Percentiles rank a stretch among this genome's conserved stretches.
Evolutionary conservation across 2,797 vertebrate species (phyloP).

Genomic region (Denticeps clupeoides): DNA sequence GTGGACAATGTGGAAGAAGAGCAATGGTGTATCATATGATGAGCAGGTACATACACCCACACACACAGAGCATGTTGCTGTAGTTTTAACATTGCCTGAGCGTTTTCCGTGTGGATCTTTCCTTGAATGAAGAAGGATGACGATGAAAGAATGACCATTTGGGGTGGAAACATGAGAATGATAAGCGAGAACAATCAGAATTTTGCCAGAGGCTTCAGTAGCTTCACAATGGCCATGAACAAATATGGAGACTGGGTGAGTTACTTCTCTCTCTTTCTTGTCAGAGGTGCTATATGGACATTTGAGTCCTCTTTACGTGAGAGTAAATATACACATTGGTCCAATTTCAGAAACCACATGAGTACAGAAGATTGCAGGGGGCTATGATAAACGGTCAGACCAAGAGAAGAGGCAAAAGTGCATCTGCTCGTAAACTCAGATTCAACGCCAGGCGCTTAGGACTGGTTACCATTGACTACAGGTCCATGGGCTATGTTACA

Average conservation of each 20-base stretch:
- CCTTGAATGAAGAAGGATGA: conserved; percentile 39
- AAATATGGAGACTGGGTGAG: conserved; percentile 64
- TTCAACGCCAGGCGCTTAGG: conserved; percentile 34
- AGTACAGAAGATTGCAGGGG: conserved; percentile 53
- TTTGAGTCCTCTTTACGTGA: neutral
- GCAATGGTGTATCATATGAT: conserved; percentile 44
- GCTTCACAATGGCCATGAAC: conserved; percentile 61
- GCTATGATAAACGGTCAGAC: conserved; percentile 40
- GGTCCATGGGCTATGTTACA: conserved; percentile 56
- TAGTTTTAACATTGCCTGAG: neutral
- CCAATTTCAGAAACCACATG: no score
- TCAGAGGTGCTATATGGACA: neutral
- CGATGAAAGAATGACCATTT: conserved; percentile 47
- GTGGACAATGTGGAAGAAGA: conserved; percentile 57
- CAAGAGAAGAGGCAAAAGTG: conserved; percentile 37
- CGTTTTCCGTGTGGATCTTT: no score
- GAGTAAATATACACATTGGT: no score
- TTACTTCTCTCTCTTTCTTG: neutral
- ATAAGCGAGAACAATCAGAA: conserved; percentile 55
- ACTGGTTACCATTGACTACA: conserved; percentile 47
- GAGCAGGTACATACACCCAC: conserved; percentile 30
- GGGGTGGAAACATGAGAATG: conserved; percentile 48
- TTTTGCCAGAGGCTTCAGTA: conserved; percentile 41
- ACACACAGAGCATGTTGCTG: neutral
- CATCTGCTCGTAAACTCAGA: conserved; percentile 41